phyloP scores from a whole-genome alignment of 1,140 invertebrate species.

The Lasaia peninsularis region DNA sequence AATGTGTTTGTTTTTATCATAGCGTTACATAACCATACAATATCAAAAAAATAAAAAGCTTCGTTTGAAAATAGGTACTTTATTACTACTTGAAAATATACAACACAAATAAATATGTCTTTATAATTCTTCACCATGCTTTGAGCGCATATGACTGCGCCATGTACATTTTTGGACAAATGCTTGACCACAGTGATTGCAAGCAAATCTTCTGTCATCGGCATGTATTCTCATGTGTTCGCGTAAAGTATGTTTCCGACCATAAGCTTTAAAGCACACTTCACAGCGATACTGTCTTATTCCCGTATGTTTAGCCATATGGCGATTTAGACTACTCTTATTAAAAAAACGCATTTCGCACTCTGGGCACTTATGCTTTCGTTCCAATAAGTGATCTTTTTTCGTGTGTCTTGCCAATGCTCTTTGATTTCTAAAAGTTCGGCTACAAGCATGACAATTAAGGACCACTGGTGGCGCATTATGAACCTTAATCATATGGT shows the following conservation, averaged over 20 bases:
- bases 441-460: constrained; percentile 49
- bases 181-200: constrained; percentile 38
- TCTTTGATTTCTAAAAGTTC: constrained; percentile 39
- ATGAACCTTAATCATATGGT: constrained; percentile 49
- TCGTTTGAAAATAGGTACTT: too few relatives aligned
- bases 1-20: too few relatives aligned
- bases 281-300: constrained; percentile 87
- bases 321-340: constrained; percentile 84
- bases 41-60: too few relatives aligned
- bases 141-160: constrained; percentile 55
- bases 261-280: constrained; percentile 86
- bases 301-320: constrained; percentile 86
- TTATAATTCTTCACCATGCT: constrained; percentile 44
- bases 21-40: too few relatives aligned
- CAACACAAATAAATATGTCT: neutral
- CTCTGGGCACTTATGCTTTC: constrained; percentile 47
- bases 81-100: neutral
- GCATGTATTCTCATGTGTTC: constrained; percentile 79
- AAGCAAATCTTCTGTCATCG: constrained; percentile 44
- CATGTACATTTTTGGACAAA: constrained; percentile 65
- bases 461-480: constrained; percentile 39
- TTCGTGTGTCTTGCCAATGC: constrained; percentile 42
- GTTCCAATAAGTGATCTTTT: constrained; percentile 49
- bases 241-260: constrained; percentile 86
- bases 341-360: constrained; percentile 86